Conservation (phyloP, 35 echinoderm and acorn worm species). For the Diadema setosum region DNA sequence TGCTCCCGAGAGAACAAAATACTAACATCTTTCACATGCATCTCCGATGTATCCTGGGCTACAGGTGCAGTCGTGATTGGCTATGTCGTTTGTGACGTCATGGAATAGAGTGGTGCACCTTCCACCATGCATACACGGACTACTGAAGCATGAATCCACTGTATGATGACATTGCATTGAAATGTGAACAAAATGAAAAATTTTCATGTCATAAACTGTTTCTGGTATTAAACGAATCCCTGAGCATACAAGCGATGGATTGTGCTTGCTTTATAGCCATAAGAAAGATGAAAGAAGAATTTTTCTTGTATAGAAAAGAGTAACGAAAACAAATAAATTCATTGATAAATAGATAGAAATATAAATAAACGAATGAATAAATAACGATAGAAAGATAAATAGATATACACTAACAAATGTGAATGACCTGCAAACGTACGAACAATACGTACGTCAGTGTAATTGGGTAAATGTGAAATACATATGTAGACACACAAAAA, state of each 20-base stretch:
- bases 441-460: too few species aligned
- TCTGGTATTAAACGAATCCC: not conserved
- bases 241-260: not conserved
- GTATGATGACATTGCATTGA: not conserved
- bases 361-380: too few species aligned
- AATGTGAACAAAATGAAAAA: not conserved
- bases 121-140: constrained; percentile 55
- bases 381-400: too few species aligned
- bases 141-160: constrained; percentile 69
- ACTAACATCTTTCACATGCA: constrained; percentile 67
- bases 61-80: constrained; percentile 41
- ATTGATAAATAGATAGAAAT: too few species aligned
- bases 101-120: constrained; percentile 27
- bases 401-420: too few species aligned
- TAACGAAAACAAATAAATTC: too few species aligned
- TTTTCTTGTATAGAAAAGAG: too few species aligned
- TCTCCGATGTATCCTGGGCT: constrained; percentile 38
- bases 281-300: not conserved
- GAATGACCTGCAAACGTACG: too few species aligned
- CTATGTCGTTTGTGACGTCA: constrained; percentile 8
- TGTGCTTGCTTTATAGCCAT: not conserved
- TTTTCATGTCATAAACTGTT: not conserved
- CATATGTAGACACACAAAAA: too few species aligned
- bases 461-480: too few species aligned
- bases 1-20: too few species aligned